Base-by-base conservation (phyloP, 2,797 vertebrate genomes). In the Loris lydekkerianus region DNA sequence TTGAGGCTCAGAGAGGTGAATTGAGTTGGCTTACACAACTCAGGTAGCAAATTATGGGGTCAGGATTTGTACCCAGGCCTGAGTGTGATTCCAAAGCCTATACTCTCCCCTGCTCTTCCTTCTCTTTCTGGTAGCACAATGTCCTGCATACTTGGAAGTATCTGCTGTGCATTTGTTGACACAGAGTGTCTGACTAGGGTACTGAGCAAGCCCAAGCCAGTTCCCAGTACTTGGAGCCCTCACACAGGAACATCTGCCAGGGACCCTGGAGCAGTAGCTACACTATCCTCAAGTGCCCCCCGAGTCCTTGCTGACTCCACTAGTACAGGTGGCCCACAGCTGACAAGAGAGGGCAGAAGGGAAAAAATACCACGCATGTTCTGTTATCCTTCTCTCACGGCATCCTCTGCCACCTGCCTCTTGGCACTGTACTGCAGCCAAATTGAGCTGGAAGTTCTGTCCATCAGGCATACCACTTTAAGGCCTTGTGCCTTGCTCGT, bases 361-460 rank as follows among this genome's bases (percentile, higher is more conserved):
- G 34, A 2, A 2, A 77, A 77, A 60, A 34, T 1, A 49, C 1
- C 15, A 25, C 0, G 4, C 10, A 4, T 7, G 0, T 10, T 87
- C n/a, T 65, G 20, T 3, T 27, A 15, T 60, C 83, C 17, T 88
- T 18, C 34, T 70, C n/a, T 85, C 34, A 1, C 15, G 7, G 37
- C 2, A 7, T 9, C n/a, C 34, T 73, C 34, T 56, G 49, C 27
- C 70, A 23, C 1, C 0, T 0, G 1, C 21, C 10, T 31, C n/a
- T 56, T 61, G 40, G 73, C 37, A 65, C 13, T 10, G 2, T 3
- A 5, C 10, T 7, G 29, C 34, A 61, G 49, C 53, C 31, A 46
- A 5, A 2, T 0, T 6, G 34, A 75, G 31, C 63, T 46, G 31
- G 49, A 91, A 34, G 13, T 1, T 31, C 9, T 61, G 23, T 37